Evolutionary conservation across 2,888 invertebrate species (phyloP).

Genomic region (Sinohyriopsis cumingii): DNA sequence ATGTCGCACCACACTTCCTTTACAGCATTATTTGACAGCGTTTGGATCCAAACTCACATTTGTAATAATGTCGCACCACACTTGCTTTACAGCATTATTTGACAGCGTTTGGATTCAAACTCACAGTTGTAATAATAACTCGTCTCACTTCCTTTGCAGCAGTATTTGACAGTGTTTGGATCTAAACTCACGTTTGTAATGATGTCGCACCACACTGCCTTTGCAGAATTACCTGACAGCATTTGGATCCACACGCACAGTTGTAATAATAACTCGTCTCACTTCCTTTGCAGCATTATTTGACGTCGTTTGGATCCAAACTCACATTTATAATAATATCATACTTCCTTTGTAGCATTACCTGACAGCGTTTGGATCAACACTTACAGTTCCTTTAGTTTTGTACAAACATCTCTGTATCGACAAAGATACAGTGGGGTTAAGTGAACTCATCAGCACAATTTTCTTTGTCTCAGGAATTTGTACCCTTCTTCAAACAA

Average conservation of each 20-base stretch:
- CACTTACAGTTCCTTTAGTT: slow-evolving; percentile 87
- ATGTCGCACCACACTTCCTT: no score
- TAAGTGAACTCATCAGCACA: slow-evolving; percentile 67
- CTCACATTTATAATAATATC: no score
- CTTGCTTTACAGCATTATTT: slow-evolving; percentile 58
- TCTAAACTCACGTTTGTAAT: no score
- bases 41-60: slow-evolving; percentile 73
- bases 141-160: no score
- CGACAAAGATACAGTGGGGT: slow-evolving; percentile 71
- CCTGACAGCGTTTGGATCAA: slow-evolving; percentile 84
- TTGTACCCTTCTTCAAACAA: slow-evolving; percentile 67
- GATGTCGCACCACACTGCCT: slow-evolving; percentile 74
- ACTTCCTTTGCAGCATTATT: slow-evolving; percentile 32
- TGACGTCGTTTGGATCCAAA: slow-evolving; percentile 81
- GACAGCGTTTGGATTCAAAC: slow-evolving; percentile 86
- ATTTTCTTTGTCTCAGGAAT: slow-evolving; percentile 71
- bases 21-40: slow-evolving; percentile 77
- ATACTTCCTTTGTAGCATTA: slow-evolving; percentile 54
- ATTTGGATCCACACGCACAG: slow-evolving; percentile 85
- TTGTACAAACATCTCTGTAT: slow-evolving; percentile 84
- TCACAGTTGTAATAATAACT: slow-evolving; percentile 75
- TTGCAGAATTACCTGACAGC: slow-evolving; percentile 77
- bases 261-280: no score
- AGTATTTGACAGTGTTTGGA: slow-evolving; percentile 81
- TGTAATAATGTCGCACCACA: slow-evolving; percentile 74